Evolutionary conservation across 2,888 invertebrate species (phyloP).

Genomic region (Asteroscopus sphinx): DNA sequence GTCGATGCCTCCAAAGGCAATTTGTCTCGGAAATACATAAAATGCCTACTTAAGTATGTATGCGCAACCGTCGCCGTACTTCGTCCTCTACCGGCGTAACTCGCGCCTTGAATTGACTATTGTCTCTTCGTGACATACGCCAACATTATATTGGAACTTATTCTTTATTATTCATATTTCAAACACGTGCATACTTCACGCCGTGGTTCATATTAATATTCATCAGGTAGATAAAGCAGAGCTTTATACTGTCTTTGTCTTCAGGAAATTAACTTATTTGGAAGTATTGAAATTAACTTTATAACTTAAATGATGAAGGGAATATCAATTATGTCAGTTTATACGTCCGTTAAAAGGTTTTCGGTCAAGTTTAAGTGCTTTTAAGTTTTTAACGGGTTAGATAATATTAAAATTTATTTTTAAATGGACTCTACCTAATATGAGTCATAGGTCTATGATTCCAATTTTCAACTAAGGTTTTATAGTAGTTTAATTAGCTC

Average conservation of each 20-base stretch:
- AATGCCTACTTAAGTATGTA: slow-evolving; percentile 64
- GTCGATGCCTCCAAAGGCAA: slow-evolving; percentile 70
- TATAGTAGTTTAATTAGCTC: background rate
- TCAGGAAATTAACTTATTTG: slow-evolving; percentile 45
- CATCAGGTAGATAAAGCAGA: slow-evolving; percentile 41
- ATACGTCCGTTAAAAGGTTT: slow-evolving; percentile 7
- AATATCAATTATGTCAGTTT: slow-evolving; percentile 15
- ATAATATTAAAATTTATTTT: slow-evolving; percentile 12
- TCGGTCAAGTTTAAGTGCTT: slow-evolving; percentile 18
- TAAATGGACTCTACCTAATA: background rate
- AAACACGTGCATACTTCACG: slow-evolving; percentile 55
- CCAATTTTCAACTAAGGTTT: background rate
- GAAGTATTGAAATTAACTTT: slow-evolving; percentile 17
- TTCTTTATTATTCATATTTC: slow-evolving; percentile 60
- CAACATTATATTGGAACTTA: slow-evolving; percentile 48
- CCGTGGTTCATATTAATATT: slow-evolving; percentile 55
- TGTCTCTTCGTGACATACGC: slow-evolving; percentile 64
- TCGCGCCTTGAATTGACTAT: slow-evolving; percentile 76
- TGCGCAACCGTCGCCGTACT: slow-evolving; percentile 62
- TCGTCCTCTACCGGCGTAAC: slow-evolving; percentile 64
- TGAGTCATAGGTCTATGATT: slow-evolving; percentile 22
- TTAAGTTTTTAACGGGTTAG: slow-evolving; percentile 22
- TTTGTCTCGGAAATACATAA: slow-evolving; percentile 82
- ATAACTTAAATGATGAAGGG: slow-evolving; percentile 1
- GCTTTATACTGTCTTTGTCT: slow-evolving; percentile 42